phyloP scores from a whole-genome alignment of 2,888 invertebrate species.

The Agrochola lychnidis region DNA sequence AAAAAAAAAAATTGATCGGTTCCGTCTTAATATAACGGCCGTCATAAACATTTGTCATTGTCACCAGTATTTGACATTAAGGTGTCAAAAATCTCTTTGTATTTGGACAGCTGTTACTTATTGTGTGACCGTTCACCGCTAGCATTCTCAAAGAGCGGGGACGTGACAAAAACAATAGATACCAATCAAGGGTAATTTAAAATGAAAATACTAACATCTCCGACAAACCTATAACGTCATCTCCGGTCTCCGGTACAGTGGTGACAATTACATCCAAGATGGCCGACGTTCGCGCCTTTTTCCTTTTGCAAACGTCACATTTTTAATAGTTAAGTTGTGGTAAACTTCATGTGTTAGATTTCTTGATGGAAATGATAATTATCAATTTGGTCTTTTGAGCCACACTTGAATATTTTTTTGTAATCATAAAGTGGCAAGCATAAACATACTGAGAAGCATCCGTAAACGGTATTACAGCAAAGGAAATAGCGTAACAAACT shows the following conservation, averaged over 20 bases:
- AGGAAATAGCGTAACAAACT: neutral
- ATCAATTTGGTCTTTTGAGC: neutral
- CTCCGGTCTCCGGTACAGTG: conserved; percentile 64
- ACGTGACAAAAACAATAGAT: neutral
- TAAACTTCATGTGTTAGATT: conserved; percentile 23
- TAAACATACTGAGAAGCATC: neutral
- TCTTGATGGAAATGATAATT: neutral
- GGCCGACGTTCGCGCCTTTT: conserved; percentile 27
- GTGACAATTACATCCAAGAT: conserved; percentile 58
- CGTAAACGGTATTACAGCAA: neutral
- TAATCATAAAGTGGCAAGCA: neutral
- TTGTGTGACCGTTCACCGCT: neutral
- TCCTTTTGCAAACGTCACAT: conserved; percentile 16
- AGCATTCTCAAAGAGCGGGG: neutral
- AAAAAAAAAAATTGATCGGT: no score
- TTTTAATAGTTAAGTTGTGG: conserved; percentile 30
- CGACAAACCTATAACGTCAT: conserved; percentile 55
- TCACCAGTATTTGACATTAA: neutral
- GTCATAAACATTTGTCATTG: neutral
- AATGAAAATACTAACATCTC: conserved; percentile 8
- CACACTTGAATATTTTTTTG: neutral
- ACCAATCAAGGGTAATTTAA: conserved; percentile 1
- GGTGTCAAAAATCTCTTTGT: neutral
- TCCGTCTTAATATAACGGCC: neutral
- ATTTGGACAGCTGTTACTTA: neutral